A percentile compares a stretch with the other conserved stretches of the same genome.
phyloP scores from a whole-genome alignment of 2,888 invertebrate species.

The Parnassius smintheus region DNA sequence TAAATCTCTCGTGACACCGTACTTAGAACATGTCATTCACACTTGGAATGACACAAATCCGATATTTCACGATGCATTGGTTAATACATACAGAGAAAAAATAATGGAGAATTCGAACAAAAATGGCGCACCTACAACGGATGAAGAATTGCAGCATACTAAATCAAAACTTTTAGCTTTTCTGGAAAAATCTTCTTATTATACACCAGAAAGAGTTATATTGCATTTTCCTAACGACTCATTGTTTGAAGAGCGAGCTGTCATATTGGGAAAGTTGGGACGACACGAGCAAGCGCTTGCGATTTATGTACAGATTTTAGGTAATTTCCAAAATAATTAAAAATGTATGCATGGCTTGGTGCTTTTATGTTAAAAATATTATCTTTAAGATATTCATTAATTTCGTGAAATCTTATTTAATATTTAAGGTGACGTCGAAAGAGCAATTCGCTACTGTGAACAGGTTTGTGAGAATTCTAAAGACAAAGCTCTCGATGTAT shows the following conservation, averaged over 20 bases:
- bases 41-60: slow-evolving; percentile 93
- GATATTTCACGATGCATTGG: slow-evolving; percentile 93
- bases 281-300: slow-evolving; percentile 95
- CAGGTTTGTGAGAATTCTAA: slow-evolving; percentile 79
- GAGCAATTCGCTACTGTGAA: slow-evolving; percentile 93
- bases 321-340: slow-evolving; percentile 42
- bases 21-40: slow-evolving; percentile 96
- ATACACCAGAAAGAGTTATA: slow-evolving; percentile 92
- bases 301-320: slow-evolving; percentile 94
- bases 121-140: slow-evolving; percentile 56
- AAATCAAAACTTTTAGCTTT: slow-evolving; percentile 86
- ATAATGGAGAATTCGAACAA: slow-evolving; percentile 52
- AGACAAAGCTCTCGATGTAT: slow-evolving; percentile 77
- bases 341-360: no score
- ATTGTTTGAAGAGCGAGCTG: slow-evolving; percentile 95
- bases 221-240: slow-evolving; percentile 92
- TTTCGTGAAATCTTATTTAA: background rate
- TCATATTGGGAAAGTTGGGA: slow-evolving; percentile 95
- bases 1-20: slow-evolving; percentile 91
- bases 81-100: slow-evolving; percentile 93
- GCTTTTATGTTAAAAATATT: no score
- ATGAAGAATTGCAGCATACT: slow-evolving; percentile 63
- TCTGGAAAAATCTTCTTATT: slow-evolving; percentile 89
- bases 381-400: no score
- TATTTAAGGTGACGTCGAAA: slow-evolving; percentile 84